Conservation (phyloP, 2,888 invertebrate genomes). For the Didymodactylos carnosus region DNA sequence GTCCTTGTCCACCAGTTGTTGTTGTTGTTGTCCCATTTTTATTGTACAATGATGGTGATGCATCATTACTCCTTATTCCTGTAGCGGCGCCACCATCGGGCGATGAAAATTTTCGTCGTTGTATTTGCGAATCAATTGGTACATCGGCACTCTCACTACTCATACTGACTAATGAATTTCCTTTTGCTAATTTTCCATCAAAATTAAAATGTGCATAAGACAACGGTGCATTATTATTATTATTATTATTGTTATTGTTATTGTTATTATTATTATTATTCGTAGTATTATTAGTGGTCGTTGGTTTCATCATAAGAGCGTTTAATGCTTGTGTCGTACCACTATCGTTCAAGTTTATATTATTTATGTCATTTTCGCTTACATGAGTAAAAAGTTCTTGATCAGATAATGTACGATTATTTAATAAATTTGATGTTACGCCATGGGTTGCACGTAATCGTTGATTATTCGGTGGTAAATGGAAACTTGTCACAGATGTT, state of each 20-base stretch:
- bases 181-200: neutral
- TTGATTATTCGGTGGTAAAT: neutral
- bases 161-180: neutral
- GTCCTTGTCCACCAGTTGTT: neutral
- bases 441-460: neutral
- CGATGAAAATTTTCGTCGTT: too few species aligned
- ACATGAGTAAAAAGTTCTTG: neutral
- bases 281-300: too few species aligned
- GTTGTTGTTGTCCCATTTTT: neutral
- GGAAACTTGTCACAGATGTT: neutral
- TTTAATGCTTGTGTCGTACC: too few species aligned
- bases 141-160: neutral
- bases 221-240: too few species aligned
- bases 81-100: neutral
- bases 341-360: neutral
- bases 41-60: neutral
- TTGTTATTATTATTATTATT: too few species aligned
- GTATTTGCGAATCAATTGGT: neutral
- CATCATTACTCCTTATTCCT: neutral
- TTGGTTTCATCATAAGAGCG: neutral
- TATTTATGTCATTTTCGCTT: neutral
- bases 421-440: neutral
- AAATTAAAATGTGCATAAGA: neutral
- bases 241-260: too few species aligned
- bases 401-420: neutral